These are phyloP conservation scores for Labeo rohita DNA, from an alignment of 2,113 vertebrate species.

Conservation along the genomic window DNA sequence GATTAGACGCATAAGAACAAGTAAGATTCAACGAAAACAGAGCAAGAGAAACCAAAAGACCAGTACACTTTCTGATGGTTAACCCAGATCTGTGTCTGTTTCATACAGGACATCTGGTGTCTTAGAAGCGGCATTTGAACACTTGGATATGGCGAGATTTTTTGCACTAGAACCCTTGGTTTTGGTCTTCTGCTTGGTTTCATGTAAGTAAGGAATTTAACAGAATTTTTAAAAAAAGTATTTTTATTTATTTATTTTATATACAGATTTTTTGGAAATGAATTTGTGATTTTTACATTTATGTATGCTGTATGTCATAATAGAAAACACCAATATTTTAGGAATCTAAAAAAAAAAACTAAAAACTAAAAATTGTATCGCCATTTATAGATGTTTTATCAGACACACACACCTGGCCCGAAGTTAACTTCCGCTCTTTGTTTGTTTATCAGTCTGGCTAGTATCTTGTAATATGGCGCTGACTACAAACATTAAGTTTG, in stretches of 20 bases:
- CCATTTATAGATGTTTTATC: too few relatives aligned
- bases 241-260: neutral
- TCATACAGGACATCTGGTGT: conserved; percentile 81
- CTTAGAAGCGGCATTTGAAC: conserved; percentile 71
- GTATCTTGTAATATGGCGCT: too few relatives aligned
- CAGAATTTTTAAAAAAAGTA: neutral
- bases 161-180: conserved; percentile 78
- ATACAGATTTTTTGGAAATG: too few relatives aligned
- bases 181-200: conserved; percentile 68
- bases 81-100: conserved; percentile 66
- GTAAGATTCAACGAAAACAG: conserved; percentile 39
- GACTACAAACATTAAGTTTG: too few relatives aligned
- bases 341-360: too few relatives aligned
- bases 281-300: too few relatives aligned
- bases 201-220: conserved; percentile 69
- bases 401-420: too few relatives aligned
- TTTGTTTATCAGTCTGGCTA: too few relatives aligned
- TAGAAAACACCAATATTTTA: too few relatives aligned
- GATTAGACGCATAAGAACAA: conserved; percentile 77
- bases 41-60: neutral
- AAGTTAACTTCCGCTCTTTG: too few relatives aligned
- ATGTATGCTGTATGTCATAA: too few relatives aligned
- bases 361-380: too few relatives aligned
- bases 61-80: conserved; percentile 55
- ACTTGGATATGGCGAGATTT: conserved; percentile 84